Percentiles rank a stretch among this genome's conserved stretches.
These are phyloP conservation scores for Pluvianellus socialis DNA, from an alignment of 2,113 vertebrate species.

Conservation along the genomic window DNA sequence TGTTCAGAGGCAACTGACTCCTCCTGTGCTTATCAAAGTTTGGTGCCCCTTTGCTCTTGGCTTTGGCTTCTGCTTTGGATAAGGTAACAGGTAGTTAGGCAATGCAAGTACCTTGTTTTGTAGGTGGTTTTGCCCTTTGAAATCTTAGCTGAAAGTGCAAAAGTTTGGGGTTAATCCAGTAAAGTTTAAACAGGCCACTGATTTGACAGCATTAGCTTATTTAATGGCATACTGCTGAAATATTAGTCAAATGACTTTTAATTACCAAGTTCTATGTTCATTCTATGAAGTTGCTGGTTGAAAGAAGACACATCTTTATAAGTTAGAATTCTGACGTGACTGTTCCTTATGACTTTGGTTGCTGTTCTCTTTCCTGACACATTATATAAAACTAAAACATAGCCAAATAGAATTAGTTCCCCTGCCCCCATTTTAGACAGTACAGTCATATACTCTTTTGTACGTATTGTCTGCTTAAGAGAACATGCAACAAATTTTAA, in stretches of 20 bases:
- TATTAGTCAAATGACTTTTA: not conserved
- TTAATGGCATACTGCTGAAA: not conserved
- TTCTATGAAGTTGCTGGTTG: not conserved
- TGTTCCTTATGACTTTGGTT: not conserved
- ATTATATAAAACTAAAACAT: not conserved
- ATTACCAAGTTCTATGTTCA: no score
- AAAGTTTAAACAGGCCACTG: not conserved
- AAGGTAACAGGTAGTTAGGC: not conserved
- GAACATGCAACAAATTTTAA: not conserved
- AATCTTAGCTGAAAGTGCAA: not conserved
- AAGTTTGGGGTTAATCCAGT: not conserved
- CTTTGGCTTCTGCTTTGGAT: not conserved
- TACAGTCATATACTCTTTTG: not conserved
- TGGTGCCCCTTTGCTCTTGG: not conserved
- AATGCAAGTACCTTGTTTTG: not conserved
- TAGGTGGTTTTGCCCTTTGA: not conserved
- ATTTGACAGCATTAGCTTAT: not conserved
- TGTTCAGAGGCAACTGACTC: not conserved
- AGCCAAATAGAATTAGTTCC: not conserved
- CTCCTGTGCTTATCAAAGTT: not conserved
- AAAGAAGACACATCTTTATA: not conserved
- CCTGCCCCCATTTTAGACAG: not conserved
- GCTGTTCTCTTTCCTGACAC: not conserved
- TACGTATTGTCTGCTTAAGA: not conserved
- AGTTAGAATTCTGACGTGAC: not conserved